Percentiles rank a stretch among this genome's conserved stretches.
Evolutionary conservation across 2,797 vertebrate species (phyloP).

Genomic region (Pipistrellus pipistrellus): DNA sequence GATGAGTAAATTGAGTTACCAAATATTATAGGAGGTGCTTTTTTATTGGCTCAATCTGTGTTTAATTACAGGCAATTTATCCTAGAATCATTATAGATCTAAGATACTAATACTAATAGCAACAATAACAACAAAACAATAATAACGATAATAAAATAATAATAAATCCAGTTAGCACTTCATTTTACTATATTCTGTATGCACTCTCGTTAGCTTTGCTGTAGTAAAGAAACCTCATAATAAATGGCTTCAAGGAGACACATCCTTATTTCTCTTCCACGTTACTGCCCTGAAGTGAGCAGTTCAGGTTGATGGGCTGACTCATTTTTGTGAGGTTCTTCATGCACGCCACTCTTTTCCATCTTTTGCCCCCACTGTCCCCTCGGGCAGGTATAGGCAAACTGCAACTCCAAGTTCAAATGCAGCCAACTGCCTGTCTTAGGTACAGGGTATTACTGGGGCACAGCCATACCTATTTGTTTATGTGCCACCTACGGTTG

Average conservation of each 20-base stretch:
- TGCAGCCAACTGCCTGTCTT: background rate
- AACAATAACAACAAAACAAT: background rate
- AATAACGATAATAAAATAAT: background rate
- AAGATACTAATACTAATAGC: background rate
- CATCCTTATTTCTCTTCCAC: background rate
- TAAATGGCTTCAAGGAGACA: background rate
- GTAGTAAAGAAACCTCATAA: background rate
- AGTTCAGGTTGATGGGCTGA: background rate
- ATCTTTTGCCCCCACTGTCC: fast-evolving
- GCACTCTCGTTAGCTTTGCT: background rate
- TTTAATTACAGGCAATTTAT: background rate
- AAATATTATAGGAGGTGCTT: background rate
- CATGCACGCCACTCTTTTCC: fast-evolving
- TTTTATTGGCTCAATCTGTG: background rate
- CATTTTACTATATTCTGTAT: background rate
- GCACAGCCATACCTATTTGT: no score
- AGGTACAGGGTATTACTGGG: background rate
- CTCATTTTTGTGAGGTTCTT: fast-evolving
- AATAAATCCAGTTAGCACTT: background rate
- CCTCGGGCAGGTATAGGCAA: background rate
- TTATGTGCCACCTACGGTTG: background rate
- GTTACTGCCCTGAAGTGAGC: background rate
- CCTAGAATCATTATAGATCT: background rate
- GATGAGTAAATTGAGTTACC: background rate
- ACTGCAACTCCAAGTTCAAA: background rate